Conservation (phyloP, 2,888 invertebrate genomes). For the Cyrtodaria siliqua region DNA sequence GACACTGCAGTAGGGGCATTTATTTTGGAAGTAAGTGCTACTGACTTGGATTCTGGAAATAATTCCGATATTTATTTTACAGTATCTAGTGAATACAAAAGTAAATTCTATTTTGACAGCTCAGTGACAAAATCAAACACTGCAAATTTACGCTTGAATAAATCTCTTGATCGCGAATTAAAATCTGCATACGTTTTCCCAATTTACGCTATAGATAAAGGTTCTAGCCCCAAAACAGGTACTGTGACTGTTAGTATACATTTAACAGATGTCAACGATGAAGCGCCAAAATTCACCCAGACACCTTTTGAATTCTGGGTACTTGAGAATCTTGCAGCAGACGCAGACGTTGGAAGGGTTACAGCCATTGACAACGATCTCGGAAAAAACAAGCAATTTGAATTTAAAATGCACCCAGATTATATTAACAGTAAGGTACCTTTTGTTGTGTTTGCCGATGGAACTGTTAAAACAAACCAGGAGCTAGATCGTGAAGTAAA, state of each 20-base stretch:
- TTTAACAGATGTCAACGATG: constrained; percentile 59
- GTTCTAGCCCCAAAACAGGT: constrained; percentile 38
- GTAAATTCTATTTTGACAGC: constrained; percentile 53
- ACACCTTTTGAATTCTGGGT: constrained; percentile 46
- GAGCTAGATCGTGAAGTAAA: constrained; percentile 61
- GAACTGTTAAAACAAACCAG: constrained; percentile 57
- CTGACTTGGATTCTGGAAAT: constrained; percentile 47
- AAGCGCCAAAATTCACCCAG: constrained; percentile 45
- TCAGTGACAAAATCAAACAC: constrained; percentile 19
- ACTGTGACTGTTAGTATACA: constrained; percentile 45
- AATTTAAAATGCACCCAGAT: constrained; percentile 46
- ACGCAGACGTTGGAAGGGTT: constrained; percentile 37
- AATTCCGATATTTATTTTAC: constrained; percentile 49
- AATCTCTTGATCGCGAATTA: constrained; percentile 51
- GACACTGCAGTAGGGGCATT: constrained; percentile 35
- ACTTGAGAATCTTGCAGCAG: constrained; percentile 51
- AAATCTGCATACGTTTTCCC: constrained; percentile 42
- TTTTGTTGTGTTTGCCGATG: constrained; percentile 62
- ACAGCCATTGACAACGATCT: constrained; percentile 55
- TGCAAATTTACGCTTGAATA: constrained; percentile 44
- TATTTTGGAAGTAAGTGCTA: constrained; percentile 49
- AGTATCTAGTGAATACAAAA: constrained; percentile 32
- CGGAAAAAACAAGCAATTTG: constrained; percentile 45
- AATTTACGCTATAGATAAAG: constrained; percentile 49
- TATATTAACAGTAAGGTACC: constrained; percentile 45